Evolutionary conservation across 2,797 vertebrate genomes (phyloP).

Genomic region (Microctenopoma lineatum): DNA sequence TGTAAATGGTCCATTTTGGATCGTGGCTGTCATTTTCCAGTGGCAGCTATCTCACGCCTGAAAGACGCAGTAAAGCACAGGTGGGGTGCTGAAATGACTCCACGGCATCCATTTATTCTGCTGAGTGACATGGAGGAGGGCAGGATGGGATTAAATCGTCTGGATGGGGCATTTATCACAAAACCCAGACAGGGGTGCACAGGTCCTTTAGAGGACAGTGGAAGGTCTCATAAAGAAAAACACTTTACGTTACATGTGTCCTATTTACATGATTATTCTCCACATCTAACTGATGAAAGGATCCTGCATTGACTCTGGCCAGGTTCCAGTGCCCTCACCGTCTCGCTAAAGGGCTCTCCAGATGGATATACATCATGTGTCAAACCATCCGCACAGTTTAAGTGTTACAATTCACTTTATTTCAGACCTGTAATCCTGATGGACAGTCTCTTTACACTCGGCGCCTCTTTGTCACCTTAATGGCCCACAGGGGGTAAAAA

Average conservation of each 20-base stretch:
- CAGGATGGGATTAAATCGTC: constrained; percentile 55
- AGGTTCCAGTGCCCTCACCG: not conserved
- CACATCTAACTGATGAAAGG: not conserved
- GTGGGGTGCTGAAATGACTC: constrained; percentile 47
- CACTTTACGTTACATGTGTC: constrained; percentile 4
- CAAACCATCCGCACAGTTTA: constrained; percentile 5
- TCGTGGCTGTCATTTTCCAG: constrained; percentile 50
- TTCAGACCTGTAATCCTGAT: constrained; percentile 42
- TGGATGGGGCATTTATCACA: constrained; percentile 68
- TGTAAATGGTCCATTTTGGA: constrained; percentile 27
- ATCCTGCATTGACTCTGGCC: not conserved
- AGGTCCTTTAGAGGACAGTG: constrained; percentile 23
- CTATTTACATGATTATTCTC: not conserved
- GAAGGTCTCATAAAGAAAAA: constrained; percentile 7
- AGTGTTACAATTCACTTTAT: constrained; percentile 28
- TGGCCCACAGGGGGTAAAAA: constrained; percentile 32
- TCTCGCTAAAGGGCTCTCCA: constrained; percentile 6
- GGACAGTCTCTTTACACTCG: constrained; percentile 59
- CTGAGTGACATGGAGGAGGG: constrained; percentile 60
- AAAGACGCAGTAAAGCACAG: constrained; percentile 53
- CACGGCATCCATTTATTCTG: constrained; percentile 56
- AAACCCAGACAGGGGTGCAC: constrained; percentile 41
- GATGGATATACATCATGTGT: constrained; percentile 16
- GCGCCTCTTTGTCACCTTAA: constrained; percentile 40
- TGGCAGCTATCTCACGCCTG: constrained; percentile 56